These are phyloP conservation scores for Dromiciops gliroides DNA, from an alignment of 2,113 vertebrate species.

Conservation along the genomic window DNA sequence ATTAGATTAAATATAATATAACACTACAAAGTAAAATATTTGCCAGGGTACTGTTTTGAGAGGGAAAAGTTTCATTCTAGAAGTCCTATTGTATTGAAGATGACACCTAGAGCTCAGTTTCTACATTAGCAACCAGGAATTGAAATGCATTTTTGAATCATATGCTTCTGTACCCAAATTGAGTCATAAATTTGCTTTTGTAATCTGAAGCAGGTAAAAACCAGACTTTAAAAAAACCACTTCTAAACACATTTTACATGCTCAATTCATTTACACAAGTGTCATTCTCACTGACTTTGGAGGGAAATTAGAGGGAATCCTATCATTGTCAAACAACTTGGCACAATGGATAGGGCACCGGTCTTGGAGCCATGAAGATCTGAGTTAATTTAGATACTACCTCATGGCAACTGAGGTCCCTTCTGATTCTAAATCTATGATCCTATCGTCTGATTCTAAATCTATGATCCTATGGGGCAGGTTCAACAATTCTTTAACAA, in stretches of 20 bases:
- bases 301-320: not conserved
- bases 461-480: not conserved
- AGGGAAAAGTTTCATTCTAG: not conserved
- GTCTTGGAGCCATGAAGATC: not conserved
- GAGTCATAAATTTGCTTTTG: not conserved
- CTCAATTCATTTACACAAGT: not conserved
- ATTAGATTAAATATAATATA: too few relatives aligned
- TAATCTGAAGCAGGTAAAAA: not conserved
- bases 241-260: not conserved
- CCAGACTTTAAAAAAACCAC: not conserved
- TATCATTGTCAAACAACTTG: not conserved
- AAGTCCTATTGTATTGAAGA: not conserved
- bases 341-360: not conserved
- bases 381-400: too few relatives aligned
- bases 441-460: too few relatives aligned
- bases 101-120: not conserved
- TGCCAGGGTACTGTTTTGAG: not conserved
- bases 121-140: conserved; percentile 11
- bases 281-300: not conserved
- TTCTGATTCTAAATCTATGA: not conserved
- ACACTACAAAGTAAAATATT: not conserved
- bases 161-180: not conserved
- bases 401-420: not conserved
- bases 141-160: not conserved
- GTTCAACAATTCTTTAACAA: not conserved